Evolutionary conservation across 2,797 vertebrate genomes (phyloP), one percentile per base, ranked within the genome.

Genomic region (Leptatherina wallacei): DNA sequence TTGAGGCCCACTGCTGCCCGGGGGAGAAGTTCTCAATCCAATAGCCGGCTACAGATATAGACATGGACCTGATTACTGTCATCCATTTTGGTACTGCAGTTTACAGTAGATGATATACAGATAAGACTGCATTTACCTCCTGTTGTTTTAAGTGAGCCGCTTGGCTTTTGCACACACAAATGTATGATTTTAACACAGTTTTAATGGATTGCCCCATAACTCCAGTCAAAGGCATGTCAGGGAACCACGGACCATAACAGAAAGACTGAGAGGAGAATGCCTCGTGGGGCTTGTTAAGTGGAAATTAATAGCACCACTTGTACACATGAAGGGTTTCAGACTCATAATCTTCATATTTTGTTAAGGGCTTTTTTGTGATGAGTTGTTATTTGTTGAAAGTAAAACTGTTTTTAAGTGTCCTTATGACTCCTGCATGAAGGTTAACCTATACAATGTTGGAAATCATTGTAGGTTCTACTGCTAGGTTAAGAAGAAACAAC

Each of bases 231-330:
- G 22, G 80, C 81, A 75, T 78, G 85, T 92, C 89, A 92, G 54
- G 54, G 86, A 88, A 81, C 79, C 85, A 86, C 64, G 65, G 74
- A 88, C 85, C 85, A 80, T 81, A 83, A 77, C 85, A 57, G 72
- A 65, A 59, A 33, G 82, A 64, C 66, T 30, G 75, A 83, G 71
- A 73, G 55, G 54, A 55, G 75, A 80, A 84, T 72, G 84, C 89
- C 90, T 85, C 57, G 51, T 66, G 90, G 90, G 90, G 72, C 86
- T 92, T 87, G 85, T 92, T 92, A 91, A 91, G 80, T 85, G 69
- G 77, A 87, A 89, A 85, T 89, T 88, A 88, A 83, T 86, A 64
- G 68, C 68, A 56, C 29, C 47, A 77, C 88, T 89, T 85, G 61
- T 86, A 75, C 69, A 84, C 69, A 77, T 73, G 69, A 76, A 83